A percentile compares a stretch with the other conserved stretches of the same genome.
These are phyloP conservation scores for Manacus vitellinus DNA, from an alignment of 2,113 vertebrate genomes.

Conservation along the genomic window DNA sequence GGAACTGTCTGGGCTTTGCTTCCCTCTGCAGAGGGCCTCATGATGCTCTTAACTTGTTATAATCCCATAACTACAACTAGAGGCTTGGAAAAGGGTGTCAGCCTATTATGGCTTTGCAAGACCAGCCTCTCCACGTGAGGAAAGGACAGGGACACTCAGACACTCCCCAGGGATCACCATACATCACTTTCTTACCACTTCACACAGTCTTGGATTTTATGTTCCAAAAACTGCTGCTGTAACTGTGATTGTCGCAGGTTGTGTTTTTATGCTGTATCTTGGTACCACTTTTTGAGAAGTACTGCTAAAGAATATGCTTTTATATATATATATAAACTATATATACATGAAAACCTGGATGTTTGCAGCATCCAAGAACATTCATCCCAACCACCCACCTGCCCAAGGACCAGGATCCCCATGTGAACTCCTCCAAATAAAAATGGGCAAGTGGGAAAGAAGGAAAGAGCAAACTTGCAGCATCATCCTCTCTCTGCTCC, in stretches of 20 bases:
- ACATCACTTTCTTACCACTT: constrained; percentile 68
- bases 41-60: background rate
- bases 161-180: background rate
- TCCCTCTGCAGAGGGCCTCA: background rate
- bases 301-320: constrained; percentile 51
- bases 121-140: background rate
- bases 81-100: background rate
- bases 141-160: background rate
- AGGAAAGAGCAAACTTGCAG: background rate
- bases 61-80: accelerated
- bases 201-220: constrained; percentile 44
- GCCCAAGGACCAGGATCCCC: background rate
- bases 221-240: constrained; percentile 68
- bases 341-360: background rate
- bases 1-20: background rate
- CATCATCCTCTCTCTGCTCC: background rate
- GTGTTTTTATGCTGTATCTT: constrained; percentile 73
- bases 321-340: background rate
- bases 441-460: background rate
- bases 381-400: background rate
- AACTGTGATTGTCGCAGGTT: constrained; percentile 39
- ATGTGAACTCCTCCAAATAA: background rate
- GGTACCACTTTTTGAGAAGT: constrained; percentile 71
- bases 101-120: background rate
- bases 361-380: background rate